Percentiles rank a stretch among this genome's conserved stretches.
Conservation (phyloP, 2,888 invertebrate species). For the Lasius platythorax region DNA sequence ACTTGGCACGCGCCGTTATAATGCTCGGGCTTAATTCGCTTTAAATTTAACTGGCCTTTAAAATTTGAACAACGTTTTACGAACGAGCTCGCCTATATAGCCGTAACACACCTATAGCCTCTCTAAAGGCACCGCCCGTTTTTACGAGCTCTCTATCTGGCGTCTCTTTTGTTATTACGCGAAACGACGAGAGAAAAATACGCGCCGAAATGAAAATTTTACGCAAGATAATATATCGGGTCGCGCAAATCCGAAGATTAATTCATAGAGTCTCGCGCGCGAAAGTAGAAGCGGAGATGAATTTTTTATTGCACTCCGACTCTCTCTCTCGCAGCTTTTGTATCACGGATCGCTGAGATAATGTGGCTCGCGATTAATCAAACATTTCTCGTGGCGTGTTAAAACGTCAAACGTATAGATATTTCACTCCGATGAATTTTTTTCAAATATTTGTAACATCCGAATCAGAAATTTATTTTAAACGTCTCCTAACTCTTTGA, state of each 20-base stretch:
- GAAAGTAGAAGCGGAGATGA: conserved; percentile 12
- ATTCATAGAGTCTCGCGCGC: conserved; percentile 37
- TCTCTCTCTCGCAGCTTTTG: too few relatives aligned
- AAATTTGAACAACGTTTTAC: conserved; percentile 80
- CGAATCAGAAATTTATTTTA: too few relatives aligned
- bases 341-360: background rate
- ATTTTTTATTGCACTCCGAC: background rate
- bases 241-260: conserved; percentile 45
- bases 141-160: conserved; percentile 74
- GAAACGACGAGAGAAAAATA: conserved; percentile 61
- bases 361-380: background rate
- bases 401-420: background rate
- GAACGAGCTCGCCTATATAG: conserved; percentile 53
- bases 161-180: conserved; percentile 66
- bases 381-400: background rate
- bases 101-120: conserved; percentile 29
- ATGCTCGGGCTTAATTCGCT: conserved; percentile 80
- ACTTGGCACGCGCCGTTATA: conserved; percentile 82
- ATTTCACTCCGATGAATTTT: background rate
- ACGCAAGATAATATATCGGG: conserved; percentile 34
- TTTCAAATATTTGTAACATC: too few relatives aligned
- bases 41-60: conserved; percentile 83
- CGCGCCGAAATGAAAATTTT: conserved; percentile 70
- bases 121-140: conserved; percentile 66
- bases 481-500: too few relatives aligned